These are phyloP conservation scores for Poecilia wingei DNA, from an alignment of 2,797 vertebrate species.

Conservation along the genomic window DNA sequence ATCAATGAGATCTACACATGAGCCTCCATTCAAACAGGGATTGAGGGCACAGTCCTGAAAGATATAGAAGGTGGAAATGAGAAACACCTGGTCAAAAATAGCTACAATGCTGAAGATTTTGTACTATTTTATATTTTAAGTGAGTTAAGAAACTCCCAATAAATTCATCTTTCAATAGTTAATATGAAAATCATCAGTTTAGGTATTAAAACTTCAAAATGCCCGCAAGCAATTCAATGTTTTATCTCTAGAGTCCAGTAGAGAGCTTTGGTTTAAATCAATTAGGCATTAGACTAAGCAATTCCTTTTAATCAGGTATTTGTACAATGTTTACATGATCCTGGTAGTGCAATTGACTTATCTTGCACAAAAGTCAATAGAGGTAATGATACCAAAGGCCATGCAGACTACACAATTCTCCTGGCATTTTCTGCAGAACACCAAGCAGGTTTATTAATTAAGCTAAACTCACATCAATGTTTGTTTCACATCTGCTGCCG, in stretches of 20 bases:
- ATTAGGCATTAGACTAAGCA: slow-evolving; percentile 74
- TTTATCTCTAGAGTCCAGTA: slow-evolving; percentile 70
- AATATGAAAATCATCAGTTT: slow-evolving; percentile 67
- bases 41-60: slow-evolving; percentile 80
- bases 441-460: slow-evolving; percentile 44
- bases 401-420: slow-evolving; percentile 44
- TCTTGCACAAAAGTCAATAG: slow-evolving; percentile 63
- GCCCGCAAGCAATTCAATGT: slow-evolving; percentile 67
- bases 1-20: slow-evolving; percentile 82
- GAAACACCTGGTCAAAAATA: not conserved
- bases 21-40: slow-evolving; percentile 81
- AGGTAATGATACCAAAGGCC: slow-evolving; percentile 62
- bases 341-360: slow-evolving; percentile 56
- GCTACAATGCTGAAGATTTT: not conserved
- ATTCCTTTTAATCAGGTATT: slow-evolving; percentile 76
- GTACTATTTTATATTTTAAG: not conserved
- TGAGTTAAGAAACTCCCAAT: not conserved
- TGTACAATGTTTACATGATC: slow-evolving; percentile 71
- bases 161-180: slow-evolving; percentile 73
- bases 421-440: slow-evolving; percentile 26
- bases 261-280: slow-evolving; percentile 77
- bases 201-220: slow-evolving; percentile 63
- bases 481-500: slow-evolving; percentile 81
- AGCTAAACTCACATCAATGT: slow-evolving; percentile 82
- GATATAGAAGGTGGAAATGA: slow-evolving; percentile 25